Conservation (phyloP, 2,888 invertebrate genomes). For the Trichopoda pennipes region DNA sequence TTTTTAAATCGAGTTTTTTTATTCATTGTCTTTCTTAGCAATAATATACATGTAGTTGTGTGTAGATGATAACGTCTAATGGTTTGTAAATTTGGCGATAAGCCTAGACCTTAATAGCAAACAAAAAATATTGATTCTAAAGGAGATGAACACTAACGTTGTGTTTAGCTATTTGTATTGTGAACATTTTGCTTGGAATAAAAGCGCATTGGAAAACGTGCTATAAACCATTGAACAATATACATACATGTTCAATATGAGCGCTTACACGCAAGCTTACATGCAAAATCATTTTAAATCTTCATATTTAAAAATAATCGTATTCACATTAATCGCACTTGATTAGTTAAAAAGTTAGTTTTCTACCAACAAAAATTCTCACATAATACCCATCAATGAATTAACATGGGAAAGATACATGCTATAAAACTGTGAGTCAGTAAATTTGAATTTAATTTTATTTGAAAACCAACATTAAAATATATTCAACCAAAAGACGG, state of each 20-base stretch:
- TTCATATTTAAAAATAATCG: too few species aligned
- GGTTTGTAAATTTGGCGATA: conserved; percentile 54
- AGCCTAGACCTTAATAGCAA: conserved; percentile 11
- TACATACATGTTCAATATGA: background rate
- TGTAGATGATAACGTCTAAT: conserved; percentile 34
- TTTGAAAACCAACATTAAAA: too few species aligned
- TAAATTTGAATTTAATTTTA: too few species aligned
- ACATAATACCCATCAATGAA: too few species aligned
- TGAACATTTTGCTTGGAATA: background rate
- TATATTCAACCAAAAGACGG: too few species aligned
- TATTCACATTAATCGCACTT: too few species aligned
- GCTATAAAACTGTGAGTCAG: too few species aligned
- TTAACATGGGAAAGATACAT: too few species aligned
- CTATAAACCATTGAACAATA: conserved; percentile 5
- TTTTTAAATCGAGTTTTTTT: too few species aligned
- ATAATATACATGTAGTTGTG: background rate
- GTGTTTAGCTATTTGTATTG: background rate
- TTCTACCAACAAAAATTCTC: too few species aligned
- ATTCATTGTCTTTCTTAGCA: too few species aligned
- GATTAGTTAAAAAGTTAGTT: too few species aligned
- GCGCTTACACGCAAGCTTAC: background rate
- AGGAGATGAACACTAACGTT: background rate
- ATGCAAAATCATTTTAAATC: background rate
- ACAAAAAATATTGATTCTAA: conserved; percentile 15
- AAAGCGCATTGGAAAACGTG: background rate